Conservation (phyloP, 2,888 invertebrate genomes). For the Synanthedon tipuliformis region DNA sequence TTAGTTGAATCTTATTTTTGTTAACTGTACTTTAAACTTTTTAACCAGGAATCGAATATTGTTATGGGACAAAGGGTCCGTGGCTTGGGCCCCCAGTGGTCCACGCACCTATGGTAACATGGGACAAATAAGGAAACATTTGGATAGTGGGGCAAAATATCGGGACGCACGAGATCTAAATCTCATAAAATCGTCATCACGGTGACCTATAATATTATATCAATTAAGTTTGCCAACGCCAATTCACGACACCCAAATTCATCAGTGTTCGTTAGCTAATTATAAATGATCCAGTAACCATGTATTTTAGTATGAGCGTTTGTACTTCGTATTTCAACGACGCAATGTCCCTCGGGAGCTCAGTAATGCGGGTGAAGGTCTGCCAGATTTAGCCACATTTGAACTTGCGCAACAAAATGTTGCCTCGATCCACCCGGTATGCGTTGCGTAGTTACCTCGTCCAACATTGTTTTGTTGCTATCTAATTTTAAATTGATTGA, state of each 20-base stretch:
- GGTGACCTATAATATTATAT: not conserved
- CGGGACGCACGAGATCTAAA: too few relatives aligned
- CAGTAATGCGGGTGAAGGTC: slow-evolving; percentile 61
- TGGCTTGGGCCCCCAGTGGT: too few relatives aligned
- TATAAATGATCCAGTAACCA: slow-evolving; percentile 7
- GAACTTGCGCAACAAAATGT: slow-evolving; percentile 38
- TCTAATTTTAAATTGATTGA: too few relatives aligned
- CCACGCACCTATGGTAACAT: too few relatives aligned
- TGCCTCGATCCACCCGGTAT: slow-evolving; percentile 20
- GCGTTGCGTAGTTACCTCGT: slow-evolving; percentile 21
- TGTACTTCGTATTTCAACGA: slow-evolving; percentile 7
- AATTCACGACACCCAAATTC: slow-evolving; percentile 9
- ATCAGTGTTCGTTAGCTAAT: slow-evolving; percentile 12
- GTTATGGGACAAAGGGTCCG: too few relatives aligned
- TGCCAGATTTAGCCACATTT: slow-evolving; percentile 46
- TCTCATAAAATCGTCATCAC: too few relatives aligned
- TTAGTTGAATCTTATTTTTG: too few relatives aligned
- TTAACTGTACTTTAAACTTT: too few relatives aligned
- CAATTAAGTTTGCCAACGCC: slow-evolving; percentile 5
- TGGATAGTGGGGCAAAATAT: too few relatives aligned
- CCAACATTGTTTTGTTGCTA: too few relatives aligned
- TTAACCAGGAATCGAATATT: too few relatives aligned
- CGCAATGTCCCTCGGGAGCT: slow-evolving; percentile 39
- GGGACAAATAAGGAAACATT: too few relatives aligned
- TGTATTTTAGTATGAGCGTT: slow-evolving; percentile 7